Evolutionary conservation across 2,797 vertebrate genomes (phyloP).

Genomic region (Vultur gryphus): DNA sequence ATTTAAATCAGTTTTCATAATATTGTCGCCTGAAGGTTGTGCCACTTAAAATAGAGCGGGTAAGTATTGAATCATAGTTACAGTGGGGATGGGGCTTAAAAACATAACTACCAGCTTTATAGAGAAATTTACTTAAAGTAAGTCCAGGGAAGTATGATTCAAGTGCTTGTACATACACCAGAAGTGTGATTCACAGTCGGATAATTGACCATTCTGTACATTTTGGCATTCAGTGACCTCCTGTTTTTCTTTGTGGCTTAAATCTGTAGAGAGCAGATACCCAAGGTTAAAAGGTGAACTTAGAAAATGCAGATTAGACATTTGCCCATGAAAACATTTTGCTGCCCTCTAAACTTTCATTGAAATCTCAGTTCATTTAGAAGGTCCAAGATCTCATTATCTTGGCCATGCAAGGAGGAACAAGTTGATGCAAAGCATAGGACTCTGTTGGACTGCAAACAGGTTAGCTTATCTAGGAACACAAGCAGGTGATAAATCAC

Average conservation of each 20-base stretch:
- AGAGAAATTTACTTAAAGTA: neutral
- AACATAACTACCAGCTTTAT: neutral
- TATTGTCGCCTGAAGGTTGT: neutral
- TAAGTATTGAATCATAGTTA: neutral
- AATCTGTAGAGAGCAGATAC: neutral
- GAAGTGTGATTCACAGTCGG: neutral
- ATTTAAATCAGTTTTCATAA: neutral
- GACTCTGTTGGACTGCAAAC: neutral
- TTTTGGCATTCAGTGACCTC: neutral
- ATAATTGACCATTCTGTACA: neutral
- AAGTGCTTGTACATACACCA: neutral
- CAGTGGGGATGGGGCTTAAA: neutral
- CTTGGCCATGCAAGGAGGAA: neutral
- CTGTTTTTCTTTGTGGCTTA: neutral
- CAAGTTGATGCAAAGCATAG: neutral
- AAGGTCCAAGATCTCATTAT: conserved; percentile 9
- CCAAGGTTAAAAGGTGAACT: neutral
- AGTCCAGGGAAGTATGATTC: neutral
- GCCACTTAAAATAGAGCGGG: neutral
- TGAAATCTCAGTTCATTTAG: neutral
- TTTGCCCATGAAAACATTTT: neutral
- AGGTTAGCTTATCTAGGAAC: neutral
- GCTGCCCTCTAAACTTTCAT: neutral
- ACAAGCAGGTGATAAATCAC: neutral
- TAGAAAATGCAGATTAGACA: conserved; percentile 8